Percentiles rank a stretch among this genome's conserved stretches.
phyloP scores from a whole-genome alignment of 2,888 invertebrate genomes.

The Buathra laborator region DNA sequence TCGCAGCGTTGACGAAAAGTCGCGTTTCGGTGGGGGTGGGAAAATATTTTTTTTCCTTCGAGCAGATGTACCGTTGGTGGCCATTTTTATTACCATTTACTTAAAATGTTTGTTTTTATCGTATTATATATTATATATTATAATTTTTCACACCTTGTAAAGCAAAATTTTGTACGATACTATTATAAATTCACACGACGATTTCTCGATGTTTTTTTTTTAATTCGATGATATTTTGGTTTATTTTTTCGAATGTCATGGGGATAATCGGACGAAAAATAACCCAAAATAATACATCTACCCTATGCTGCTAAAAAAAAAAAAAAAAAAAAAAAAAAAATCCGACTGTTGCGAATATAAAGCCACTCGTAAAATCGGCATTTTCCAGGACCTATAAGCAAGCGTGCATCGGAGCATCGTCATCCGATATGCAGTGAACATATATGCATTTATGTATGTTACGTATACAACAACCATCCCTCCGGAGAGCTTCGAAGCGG shows the following conservation, averaged over 20 bases:
- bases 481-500: slow-evolving; percentile 26
- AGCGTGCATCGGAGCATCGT: slow-evolving; percentile 20
- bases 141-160: too few species aligned
- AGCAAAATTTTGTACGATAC: too few species aligned
- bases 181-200: slow-evolving; percentile 26
- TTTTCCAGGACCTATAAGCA: slow-evolving; percentile 23
- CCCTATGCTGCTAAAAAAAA: neutral
- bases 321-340: slow-evolving; percentile 40
- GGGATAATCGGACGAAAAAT: too few species aligned
- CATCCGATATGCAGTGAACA: slow-evolving; percentile 2
- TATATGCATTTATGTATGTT: slow-evolving; percentile 57
- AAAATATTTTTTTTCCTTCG: slow-evolving; percentile 32
- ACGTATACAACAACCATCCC: slow-evolving; percentile 38
- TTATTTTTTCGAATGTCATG: neutral
- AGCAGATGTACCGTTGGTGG: slow-evolving; percentile 38
- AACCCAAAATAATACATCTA: too few species aligned
- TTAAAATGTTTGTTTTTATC: too few species aligned
- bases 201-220: slow-evolving; percentile 21
- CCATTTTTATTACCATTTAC: too few species aligned
- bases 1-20: slow-evolving; percentile 35
- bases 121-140: too few species aligned
- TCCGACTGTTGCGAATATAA: slow-evolving; percentile 56
- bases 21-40: neutral
- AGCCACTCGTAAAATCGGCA: slow-evolving; percentile 27
- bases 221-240: neutral